Base-by-base conservation (phyloP, 2,113 vertebrate species). In the Perccottus glenii region DNA sequence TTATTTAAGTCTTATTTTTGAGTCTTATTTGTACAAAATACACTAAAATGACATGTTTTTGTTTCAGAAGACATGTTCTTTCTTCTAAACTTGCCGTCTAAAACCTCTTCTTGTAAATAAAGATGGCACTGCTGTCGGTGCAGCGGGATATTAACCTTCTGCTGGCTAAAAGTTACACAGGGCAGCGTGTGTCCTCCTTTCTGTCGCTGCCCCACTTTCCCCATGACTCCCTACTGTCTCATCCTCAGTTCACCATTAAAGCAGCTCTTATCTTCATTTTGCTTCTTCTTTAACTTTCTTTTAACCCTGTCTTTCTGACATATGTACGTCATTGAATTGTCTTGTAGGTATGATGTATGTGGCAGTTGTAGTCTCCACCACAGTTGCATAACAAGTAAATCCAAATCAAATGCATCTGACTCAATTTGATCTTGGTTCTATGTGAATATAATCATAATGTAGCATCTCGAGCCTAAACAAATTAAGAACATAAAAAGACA, bases 401-500 rank as follows among this genome's bases (percentile, higher is more conserved):
- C 60, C 57, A 27, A 71, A 55, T 55, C 33, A 36, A 80, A 62
- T 60, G n/a, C n/a, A 82, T 72, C 55, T 61, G 48, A 71, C 44
- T 51, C 62, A 27, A 60, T 58, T 67, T 51, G 44, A 66, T 73
- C 53, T 71, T 27, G 19, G 19, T 3, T 27, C 14, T 67, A 35
- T 62, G 49, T 14, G 49, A 43, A 61, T 40, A 27, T 47, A 12
- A 19, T 55, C 32, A 11, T 59, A 64, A 67, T 40, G 36, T 33
- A 10, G 35, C 44, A 32, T 53, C 59, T 68, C 50, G 53, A 44
- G 52, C 60, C 27, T 33, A 74, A 75, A 75, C 76, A 66, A 61
- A 82, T 82, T 67, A 45, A 63, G 59, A 64, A 73, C 61, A 74
- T 73, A 45, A 65, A 53, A n/a, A 6, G 1, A 32, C 50, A 67